Base-by-base conservation (phyloP, 2,888 invertebrate genomes). In the Branchellion lobata region DNA sequence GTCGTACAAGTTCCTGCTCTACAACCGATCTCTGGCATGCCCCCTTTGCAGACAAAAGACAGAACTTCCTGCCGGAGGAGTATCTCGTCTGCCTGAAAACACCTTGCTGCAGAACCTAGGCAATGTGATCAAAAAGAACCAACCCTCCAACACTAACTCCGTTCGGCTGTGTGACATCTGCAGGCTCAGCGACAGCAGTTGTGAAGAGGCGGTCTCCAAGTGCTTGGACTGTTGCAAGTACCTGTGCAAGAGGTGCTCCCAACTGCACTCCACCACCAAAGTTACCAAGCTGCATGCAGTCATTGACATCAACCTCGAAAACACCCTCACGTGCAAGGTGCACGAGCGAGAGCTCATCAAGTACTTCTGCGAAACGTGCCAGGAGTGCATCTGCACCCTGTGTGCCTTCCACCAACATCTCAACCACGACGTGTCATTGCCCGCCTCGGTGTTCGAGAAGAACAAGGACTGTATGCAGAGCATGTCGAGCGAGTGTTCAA, bases 381-480 rank as follows among this genome's bases (percentile, higher is more conserved):
- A 87, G 71, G 83, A 84, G 73, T 87, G 87, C 75, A 85, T 87
- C 24, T 87, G 87, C 83, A 85, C 87, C 34, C 84, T 87, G 21
- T 87, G 87, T 79, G 86, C 87, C 14, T 87, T 87, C 82, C 86
- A 87, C 74, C 86, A 86, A 78, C 87, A 87, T 81, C 82, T 85
- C 24, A 86, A 86, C 78, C 87, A 87, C 81, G 86, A 87, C 36
- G 85, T 87, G 14, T 85, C 85, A 79, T 85, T 85, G 8, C 86
- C 87, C 78, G 84, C 83, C 68, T 87, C 87, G 57, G 86, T 86
- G 33, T 85, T 85, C 53, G 82, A 83, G 34, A 86, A 86, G 79
- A 84, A 87, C 78, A 74, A 82, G 27, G 36, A 47, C 36, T 76
- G 79, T 14, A 75, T 83, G 31, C 79, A 81, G 51, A 31, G 57